Evolutionary conservation across 2,888 invertebrate genomes (phyloP), one percentile per base, ranked within the genome.

Genomic region (Cryptosula pallasiana): DNA sequence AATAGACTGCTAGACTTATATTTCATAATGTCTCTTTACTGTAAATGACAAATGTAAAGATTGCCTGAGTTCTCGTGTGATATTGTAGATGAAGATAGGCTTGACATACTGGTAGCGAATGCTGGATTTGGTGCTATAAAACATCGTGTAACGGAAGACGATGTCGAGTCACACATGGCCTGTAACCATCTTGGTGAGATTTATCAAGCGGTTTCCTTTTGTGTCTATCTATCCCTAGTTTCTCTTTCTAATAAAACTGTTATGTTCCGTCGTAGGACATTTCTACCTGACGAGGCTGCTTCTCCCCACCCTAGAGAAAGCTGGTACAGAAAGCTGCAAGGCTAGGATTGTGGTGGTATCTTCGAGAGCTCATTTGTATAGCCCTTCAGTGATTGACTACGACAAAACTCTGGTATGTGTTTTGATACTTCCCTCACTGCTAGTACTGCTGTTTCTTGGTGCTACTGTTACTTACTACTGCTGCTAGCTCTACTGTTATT

Each of bases 111-210:
- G 2, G 34, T 63, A 2, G 63, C 29, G 9, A 63, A 63, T n/a
- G 63, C 63, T 32, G 63, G 63, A 5, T 63, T 63, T 63, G 63
- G 63, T 32, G 29, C 63, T 16, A 16, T 63, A 2, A 16, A 27
- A 5, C 63, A 63, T 32, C 20, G n/a, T 29, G 3, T 63, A 32
- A 32, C 63, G 3, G 63, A 63, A 34, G 63, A 63, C 32, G 63
- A 63, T 27, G 27, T 63, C 32, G 63, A 63, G 32, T 63, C 13
- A 27, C 63, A 63, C 27, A 25, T 63, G 32, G 63, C 25, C 13
- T 63, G 63, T n/a, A 63, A 63, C n/a, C 63, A 63, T n/a, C n/a
- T 63, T 9, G 32, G 63, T 63, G 27, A 32, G 57, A 16, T n/a
- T n/a, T n/a, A n/a, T n/a, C n/a, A n/a, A n/a, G n/a, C n/a, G n/a